These are phyloP conservation scores for Bombus sibiricus DNA, from an alignment of 1,140 invertebrate genomes.

Conservation along the genomic window DNA sequence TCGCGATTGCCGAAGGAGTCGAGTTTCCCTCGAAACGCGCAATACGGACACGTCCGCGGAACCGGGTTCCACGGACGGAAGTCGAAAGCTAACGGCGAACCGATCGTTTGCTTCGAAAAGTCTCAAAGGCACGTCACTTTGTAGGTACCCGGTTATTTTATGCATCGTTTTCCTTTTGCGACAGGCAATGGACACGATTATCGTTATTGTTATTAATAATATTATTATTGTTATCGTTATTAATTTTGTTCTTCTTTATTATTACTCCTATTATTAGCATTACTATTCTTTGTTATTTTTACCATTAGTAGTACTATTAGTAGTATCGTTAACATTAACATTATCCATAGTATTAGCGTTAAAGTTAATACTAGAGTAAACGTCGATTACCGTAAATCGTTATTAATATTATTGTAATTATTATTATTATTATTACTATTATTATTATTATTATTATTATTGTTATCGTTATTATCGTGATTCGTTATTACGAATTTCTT, in stretches of 20 bases:
- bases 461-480: constrained; percentile 44
- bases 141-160: constrained; percentile 54
- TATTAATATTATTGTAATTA: constrained; percentile 3
- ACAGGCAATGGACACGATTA: constrained; percentile 45
- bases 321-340: constrained; percentile 35
- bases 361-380: constrained; percentile 5
- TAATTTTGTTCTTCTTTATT: constrained; percentile 10
- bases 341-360: constrained; percentile 12
- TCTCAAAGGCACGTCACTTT: constrained; percentile 67
- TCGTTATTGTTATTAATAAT: background rate
- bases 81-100: constrained; percentile 30
- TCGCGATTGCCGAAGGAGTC: background rate
- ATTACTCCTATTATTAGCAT: constrained; percentile 11
- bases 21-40: constrained; percentile 34
- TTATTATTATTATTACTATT: background rate
- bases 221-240: constrained; percentile 19
- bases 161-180: constrained; percentile 34
- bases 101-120: constrained; percentile 53
- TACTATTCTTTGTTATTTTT: constrained; percentile 30
- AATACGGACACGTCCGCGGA: constrained; percentile 23
- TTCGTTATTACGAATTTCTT: constrained; percentile 37
- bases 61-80: constrained; percentile 26
- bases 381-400: constrained; percentile 36
- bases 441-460: constrained; percentile 36
- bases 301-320: constrained; percentile 42